Percentiles rank a stretch among this genome's conserved stretches.
Conservation (phyloP, 2,888 invertebrate species). For the Yponomeuta evonymella region DNA sequence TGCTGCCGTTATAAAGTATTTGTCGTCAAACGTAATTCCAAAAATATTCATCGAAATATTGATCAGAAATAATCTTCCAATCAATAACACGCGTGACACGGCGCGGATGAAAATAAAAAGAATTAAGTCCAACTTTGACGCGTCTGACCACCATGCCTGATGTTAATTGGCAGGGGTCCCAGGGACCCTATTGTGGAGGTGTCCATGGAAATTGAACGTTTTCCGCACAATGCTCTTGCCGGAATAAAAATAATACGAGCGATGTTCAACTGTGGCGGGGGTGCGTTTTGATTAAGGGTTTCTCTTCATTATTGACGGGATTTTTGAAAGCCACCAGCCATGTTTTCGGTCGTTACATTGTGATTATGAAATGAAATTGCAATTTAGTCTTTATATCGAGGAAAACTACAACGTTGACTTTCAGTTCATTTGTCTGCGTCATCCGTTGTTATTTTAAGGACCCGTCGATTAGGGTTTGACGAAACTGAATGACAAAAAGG, state of each 20-base stretch:
- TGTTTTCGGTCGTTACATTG: background rate
- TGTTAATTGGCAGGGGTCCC: conserved; percentile 72
- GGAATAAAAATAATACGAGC: conserved; percentile 63
- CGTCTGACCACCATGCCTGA: conserved; percentile 68
- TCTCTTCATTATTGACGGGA: background rate
- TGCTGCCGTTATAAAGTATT: background rate
- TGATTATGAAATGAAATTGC: background rate
- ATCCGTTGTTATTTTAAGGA: background rate
- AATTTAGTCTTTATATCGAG: background rate
- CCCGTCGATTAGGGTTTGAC: conserved; percentile 5
- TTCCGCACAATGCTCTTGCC: conserved; percentile 42
- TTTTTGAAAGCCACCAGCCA: background rate
- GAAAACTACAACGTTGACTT: too few species aligned
- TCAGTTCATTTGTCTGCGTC: too few species aligned
- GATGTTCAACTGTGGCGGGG: conserved; percentile 54
- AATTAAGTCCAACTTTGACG: conserved; percentile 61
- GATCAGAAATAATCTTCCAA: conserved; percentile 33
- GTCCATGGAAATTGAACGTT: conserved; percentile 51
- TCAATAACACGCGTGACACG: conserved; percentile 35
- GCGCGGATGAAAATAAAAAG: conserved; percentile 34
- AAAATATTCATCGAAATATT: conserved; percentile 27
- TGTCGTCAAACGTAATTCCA: background rate
- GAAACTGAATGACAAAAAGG: background rate
- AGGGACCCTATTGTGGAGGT: conserved; percentile 40
- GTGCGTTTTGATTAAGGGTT: conserved; percentile 26